Evolutionary conservation across 1,140 invertebrate species (phyloP).

Genomic region (Drosophila pallidifrons): DNA sequence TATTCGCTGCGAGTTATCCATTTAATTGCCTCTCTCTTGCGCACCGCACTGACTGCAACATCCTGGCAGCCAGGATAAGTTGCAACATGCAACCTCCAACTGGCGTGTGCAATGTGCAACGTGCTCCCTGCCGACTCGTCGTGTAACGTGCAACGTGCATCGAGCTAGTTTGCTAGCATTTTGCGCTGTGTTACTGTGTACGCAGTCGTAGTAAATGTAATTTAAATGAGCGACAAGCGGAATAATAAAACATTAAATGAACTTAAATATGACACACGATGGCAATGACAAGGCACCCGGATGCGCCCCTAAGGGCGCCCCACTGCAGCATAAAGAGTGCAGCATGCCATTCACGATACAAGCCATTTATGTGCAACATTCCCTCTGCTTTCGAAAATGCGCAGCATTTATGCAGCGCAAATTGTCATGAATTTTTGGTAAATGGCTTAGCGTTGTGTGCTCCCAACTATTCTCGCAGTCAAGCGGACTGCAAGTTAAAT

Average conservation of each 20-base stretch:
- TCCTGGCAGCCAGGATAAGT: conserved; percentile 6
- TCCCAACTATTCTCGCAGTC: not conserved
- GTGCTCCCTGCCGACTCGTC: no score
- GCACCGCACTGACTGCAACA: not conserved
- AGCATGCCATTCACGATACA: conserved; percentile 53
- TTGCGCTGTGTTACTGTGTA: not conserved
- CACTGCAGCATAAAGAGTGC: conserved; percentile 52
- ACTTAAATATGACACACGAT: conserved; percentile 66
- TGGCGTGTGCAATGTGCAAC: not conserved
- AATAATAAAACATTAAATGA: conserved; percentile 74
- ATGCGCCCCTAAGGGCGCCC: conserved; percentile 34
- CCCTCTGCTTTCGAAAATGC: not conserved
- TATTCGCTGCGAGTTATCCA: not conserved
- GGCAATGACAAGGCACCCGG: conserved; percentile 34
- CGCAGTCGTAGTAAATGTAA: conserved; percentile 59
- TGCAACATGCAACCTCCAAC: not conserved
- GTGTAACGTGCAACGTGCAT: not conserved
- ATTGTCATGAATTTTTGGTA: conserved; percentile 24
- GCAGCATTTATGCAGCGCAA: conserved; percentile 38
- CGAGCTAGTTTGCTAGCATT: not conserved
- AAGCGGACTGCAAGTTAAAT: not conserved
- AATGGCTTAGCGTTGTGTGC: conserved; percentile 29
- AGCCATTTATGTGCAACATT: conserved; percentile 3
- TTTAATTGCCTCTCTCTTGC: conserved; percentile 7
- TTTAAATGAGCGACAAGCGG: conserved; percentile 76